Evolutionary conservation across 2,888 invertebrate species (phyloP).

Genomic region (Bombyx huttoni): DNA sequence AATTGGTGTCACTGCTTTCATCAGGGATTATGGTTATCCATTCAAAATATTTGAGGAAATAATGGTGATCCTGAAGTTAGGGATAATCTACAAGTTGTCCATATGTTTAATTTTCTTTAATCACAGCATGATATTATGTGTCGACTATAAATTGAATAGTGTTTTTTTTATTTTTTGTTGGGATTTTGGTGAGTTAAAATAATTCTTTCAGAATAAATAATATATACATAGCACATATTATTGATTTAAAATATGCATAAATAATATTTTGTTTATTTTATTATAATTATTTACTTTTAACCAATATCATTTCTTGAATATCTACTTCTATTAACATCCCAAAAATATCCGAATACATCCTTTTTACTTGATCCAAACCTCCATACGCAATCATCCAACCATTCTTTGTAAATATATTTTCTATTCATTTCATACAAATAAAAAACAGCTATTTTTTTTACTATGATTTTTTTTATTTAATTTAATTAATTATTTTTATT

Average conservation of each 20-base stretch:
- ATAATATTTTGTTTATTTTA: too few relatives aligned
- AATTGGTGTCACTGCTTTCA: background rate
- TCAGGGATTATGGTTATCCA: background rate
- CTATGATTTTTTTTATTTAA: background rate
- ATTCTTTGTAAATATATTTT: too few relatives aligned
- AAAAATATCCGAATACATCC: background rate
- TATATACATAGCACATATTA: too few relatives aligned
- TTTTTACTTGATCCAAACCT: background rate
- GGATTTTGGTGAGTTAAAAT: background rate
- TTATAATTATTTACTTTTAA: background rate
- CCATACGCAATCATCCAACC: too few relatives aligned
- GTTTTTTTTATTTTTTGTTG: background rate
- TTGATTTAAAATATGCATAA: too few relatives aligned
- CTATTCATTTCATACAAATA: too few relatives aligned
- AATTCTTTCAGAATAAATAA: background rate
- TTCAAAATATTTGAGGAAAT: too few relatives aligned
- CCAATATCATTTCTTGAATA: background rate
- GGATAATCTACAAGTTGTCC: too few relatives aligned
- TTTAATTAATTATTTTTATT: constrained; percentile 2
- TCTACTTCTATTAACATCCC: background rate
- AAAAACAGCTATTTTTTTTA: background rate
- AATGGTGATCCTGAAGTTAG: too few relatives aligned
- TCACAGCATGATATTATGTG: background rate
- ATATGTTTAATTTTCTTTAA: too few relatives aligned
- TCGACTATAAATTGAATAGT: background rate